Evolutionary conservation across 2,888 invertebrate genomes (phyloP), one percentile per base, ranked within the genome.

Genomic region (Zygothrica quintamaculata): DNA sequence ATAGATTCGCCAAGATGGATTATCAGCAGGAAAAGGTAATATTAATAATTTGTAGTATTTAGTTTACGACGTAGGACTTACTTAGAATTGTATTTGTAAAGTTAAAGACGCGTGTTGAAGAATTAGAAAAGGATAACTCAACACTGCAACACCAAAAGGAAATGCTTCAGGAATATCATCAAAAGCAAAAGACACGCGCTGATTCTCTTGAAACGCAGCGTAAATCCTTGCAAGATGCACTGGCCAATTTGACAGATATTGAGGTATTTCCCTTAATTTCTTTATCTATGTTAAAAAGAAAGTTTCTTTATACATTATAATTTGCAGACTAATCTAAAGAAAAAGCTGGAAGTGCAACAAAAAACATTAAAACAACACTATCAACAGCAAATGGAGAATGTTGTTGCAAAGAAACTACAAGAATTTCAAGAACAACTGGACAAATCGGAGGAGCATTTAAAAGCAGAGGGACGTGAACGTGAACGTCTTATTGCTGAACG

Each of bases 361-460:
- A 90, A 92, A 8, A 95, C 96, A 62, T 90, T 96, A 11, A 94
- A 95, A 76, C 92, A 93, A 31, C 94, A 95, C 87, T 96, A 96
- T 86, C 96, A 96, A 90, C 94, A 94, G 71, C 96, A 96, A 90
- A 92, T 96, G 8, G 96, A 96, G 79, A 93, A 94, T 44, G 95
- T 96, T 0, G 96, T 96, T 12, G 92, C 94, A 57, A 93, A 93
- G 52, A 96, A 96, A 87, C 91, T 96, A 58, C 93, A 93, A 76
- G 96, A 96, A 90, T 96, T 96, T 79, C 94, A 95, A 88, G 91
- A 91, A 0, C 96, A 96, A 88, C 90, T 96, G 29, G 96, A 96
- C 75, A 90, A 92, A 29, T 94, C 94, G 0, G 95, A 95, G 89
- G 91, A 92, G 15, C 92, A 93, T 33, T 92, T 95, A 78, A 93